phyloP scores from a whole-genome alignment of 2,888 invertebrate genomes.

The Leptinotarsa tumamoca region DNA sequence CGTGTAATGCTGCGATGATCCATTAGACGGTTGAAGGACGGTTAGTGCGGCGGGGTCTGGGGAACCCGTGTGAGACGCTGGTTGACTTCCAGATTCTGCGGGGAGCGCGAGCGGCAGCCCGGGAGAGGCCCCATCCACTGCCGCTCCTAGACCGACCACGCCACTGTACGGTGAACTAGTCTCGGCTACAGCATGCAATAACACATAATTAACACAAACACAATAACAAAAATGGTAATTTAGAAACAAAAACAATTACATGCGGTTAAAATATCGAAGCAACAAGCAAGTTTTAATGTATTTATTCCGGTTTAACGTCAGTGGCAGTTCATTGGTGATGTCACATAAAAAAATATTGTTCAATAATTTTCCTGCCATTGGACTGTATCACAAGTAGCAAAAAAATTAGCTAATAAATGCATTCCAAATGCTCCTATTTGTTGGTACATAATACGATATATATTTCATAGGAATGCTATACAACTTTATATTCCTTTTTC shows the following conservation, averaged over 20 bases:
- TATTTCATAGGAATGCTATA: no score
- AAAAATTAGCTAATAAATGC: no score
- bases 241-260: slow-evolving; percentile 13
- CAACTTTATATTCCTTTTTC: no score
- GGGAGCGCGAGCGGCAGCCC: slow-evolving; percentile 68
- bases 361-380: neutral
- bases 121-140: slow-evolving; percentile 67
- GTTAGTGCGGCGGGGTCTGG: slow-evolving; percentile 66
- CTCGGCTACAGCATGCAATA: slow-evolving; percentile 62
- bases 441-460: no score
- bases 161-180: slow-evolving; percentile 67
- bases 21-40: slow-evolving; percentile 73
- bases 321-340: slow-evolving; percentile 5
- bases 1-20: slow-evolving; percentile 71
- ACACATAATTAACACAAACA: slow-evolving; percentile 59
- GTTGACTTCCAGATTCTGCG: slow-evolving; percentile 64
- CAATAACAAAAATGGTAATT: slow-evolving; percentile 46
- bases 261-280: neutral
- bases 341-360: neutral
- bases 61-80: slow-evolving; percentile 68
- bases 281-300: neutral
- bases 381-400: neutral
- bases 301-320: slow-evolving; percentile 24
- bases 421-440: no score
- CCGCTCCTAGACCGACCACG: slow-evolving; percentile 64